Percentiles rank a stretch among this genome's conserved stretches.
phyloP scores from a whole-genome alignment of 2,113 vertebrate genomes.

The Baryphthengus martii region DNA sequence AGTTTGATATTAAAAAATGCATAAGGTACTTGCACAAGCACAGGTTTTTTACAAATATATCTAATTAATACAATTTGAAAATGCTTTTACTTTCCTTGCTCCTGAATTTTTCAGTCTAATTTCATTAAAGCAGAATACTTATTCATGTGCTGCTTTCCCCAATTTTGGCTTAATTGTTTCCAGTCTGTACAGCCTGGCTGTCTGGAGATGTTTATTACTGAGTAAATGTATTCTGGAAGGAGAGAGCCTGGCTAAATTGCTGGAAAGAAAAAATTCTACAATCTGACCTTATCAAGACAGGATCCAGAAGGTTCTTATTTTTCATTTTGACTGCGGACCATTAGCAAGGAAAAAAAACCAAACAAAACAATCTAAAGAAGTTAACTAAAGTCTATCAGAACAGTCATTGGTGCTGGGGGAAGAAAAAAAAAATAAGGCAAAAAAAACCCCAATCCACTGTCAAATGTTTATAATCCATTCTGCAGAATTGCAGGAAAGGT shows the following conservation, averaged over 20 bases:
- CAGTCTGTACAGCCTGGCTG: conserved; percentile 33
- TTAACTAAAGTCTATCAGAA: conserved; percentile 20
- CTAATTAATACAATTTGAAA: conserved; percentile 24
- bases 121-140: conserved; percentile 29
- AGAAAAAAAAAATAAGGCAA: too few species aligned
- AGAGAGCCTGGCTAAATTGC: conserved; percentile 38
- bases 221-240: conserved; percentile 58
- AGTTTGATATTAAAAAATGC: background rate
- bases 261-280: conserved; percentile 51
- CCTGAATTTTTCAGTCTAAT: conserved; percentile 20
- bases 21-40: background rate
- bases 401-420: background rate
- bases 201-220: conserved; percentile 58
- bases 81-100: background rate
- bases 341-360: background rate
- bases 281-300: conserved; percentile 57
- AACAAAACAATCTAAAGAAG: background rate
- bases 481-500: background rate
- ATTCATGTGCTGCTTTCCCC: conserved; percentile 31
- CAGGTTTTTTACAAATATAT: background rate
- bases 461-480: background rate
- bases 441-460: background rate
- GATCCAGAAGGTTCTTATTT: conserved; percentile 60
- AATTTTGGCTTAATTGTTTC: conserved; percentile 61
- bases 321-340: background rate